Conservation (phyloP, 2,888 invertebrate species). For the Pecten maximus region DNA sequence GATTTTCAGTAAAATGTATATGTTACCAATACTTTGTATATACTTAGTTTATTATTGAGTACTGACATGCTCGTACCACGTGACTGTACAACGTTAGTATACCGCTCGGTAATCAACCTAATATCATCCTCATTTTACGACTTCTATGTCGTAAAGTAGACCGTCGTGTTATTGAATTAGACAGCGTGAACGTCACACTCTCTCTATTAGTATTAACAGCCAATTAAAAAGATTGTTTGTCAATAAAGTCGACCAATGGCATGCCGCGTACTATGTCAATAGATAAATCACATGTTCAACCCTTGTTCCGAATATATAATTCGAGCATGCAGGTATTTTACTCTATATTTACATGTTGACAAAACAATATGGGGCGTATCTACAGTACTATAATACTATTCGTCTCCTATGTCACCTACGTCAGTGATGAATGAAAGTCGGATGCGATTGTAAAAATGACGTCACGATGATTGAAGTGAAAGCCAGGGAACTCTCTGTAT, state of each 20-base stretch:
- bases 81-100: neutral
- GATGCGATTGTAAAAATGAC: neutral
- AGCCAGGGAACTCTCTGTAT: neutral
- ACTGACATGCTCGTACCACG: neutral
- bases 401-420: neutral
- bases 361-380: neutral
- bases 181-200: conserved; percentile 9
- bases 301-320: neutral
- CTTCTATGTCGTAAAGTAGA: conserved; percentile 10
- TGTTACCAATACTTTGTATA: too few species aligned
- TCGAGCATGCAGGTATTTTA: neutral
- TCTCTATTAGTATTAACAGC: neutral
- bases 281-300: neutral
- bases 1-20: too few species aligned
- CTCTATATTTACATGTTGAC: neutral
- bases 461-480: neutral
- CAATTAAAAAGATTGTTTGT: neutral
- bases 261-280: neutral
- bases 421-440: neutral
- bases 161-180: neutral
- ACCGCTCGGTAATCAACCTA: neutral
- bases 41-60: too few species aligned
- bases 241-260: neutral
- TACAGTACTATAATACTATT: neutral
- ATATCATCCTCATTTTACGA: neutral